A percentile compares a stretch with the other conserved stretches of the same genome.
phyloP scores from a whole-genome alignment of 2,113 vertebrate species.

The Misgurnus anguillicaudatus region DNA sequence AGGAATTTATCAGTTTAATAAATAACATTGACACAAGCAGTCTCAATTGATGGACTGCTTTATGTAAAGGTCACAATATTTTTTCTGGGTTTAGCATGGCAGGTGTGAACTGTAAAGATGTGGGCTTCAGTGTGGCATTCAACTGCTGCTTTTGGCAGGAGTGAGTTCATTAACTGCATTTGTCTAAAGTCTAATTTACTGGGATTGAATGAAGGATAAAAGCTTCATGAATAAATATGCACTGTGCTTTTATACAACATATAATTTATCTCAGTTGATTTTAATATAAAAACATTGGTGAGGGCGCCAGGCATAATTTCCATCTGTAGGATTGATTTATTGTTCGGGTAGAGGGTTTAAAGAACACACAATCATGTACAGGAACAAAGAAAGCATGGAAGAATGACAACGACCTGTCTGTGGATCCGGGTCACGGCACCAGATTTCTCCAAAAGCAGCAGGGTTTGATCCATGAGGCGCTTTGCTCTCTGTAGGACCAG shows the following conservation, averaged over 20 bases:
- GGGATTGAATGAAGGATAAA: conserved; percentile 20
- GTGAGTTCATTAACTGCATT: conserved; percentile 14
- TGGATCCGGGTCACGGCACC: conserved; percentile 15
- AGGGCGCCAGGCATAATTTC: neutral
- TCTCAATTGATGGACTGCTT: conserved; percentile 20
- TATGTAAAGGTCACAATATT: conserved; percentile 11
- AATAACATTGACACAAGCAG: neutral
- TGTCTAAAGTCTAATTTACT: conserved; percentile 22
- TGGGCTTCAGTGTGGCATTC: neutral
- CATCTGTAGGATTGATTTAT: conserved; percentile 19
- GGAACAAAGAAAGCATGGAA: conserved; percentile 9
- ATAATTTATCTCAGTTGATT: conserved; percentile 16
- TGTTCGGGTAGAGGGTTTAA: neutral
- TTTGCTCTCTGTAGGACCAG: neutral
- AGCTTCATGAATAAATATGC: conserved; percentile 28
- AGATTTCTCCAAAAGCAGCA: neutral
- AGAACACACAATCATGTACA: conserved; percentile 1
- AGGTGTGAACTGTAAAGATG: neutral
- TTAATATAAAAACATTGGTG: conserved; percentile 8
- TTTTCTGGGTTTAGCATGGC: neutral
- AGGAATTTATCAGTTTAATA: conserved; percentile 14
- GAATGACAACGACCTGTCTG: neutral
- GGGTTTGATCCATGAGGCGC: neutral
- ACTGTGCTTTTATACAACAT: conserved; percentile 24
- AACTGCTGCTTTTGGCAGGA: neutral